Evolutionary conservation across 1,140 invertebrate genomes (phyloP), one percentile per base, ranked within the genome.

Genomic region (Argopecten irradians): DNA sequence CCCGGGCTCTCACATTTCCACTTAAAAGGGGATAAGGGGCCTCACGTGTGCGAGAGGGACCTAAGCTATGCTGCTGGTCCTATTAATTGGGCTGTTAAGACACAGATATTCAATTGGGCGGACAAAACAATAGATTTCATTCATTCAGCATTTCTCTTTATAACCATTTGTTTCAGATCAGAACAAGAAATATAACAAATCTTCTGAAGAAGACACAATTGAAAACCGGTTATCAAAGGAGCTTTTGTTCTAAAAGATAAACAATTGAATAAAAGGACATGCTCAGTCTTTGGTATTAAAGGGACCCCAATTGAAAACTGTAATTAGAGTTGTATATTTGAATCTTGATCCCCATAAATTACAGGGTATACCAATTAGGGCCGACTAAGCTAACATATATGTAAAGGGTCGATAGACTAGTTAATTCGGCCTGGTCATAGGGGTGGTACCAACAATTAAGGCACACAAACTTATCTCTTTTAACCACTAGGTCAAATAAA

Each of bases 271-370:
- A 71, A 71, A 71, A 71, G 55, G 55, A 11, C n/a, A n/a, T 28
- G 55, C n/a, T 5, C 55, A 5, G 3, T 71, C 22, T n/a, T 71
- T 71, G 55, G 14, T 28, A 22, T 71, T 71, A 28, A 71, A 71
- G 55, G 55, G 55, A n/a, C 0, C 5, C n/a, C 55, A 28, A 28
- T 71, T 71, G 55, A 71, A 71, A 71, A 71, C 55, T 0, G 22
- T 28, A 71, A 71, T 71, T 28, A 71, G 55, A 71, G 55, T 71
- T 71, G 55, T 71, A 71, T 71, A 71, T 71, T 71, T 71, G 55
- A 71, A 71, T 71, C 55, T 71, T 16, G 55, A 71, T 71, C 55
- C 55, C 55, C 55, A 71, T 71, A 71, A 71, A 71, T 71, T 28
- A 28, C 55, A 28, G 55, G 22, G 55, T 28, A 71, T 71, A 71